These are phyloP conservation scores for Marcusenius ussheri DNA, from an alignment of 2,113 vertebrate species.

Conservation along the genomic window DNA sequence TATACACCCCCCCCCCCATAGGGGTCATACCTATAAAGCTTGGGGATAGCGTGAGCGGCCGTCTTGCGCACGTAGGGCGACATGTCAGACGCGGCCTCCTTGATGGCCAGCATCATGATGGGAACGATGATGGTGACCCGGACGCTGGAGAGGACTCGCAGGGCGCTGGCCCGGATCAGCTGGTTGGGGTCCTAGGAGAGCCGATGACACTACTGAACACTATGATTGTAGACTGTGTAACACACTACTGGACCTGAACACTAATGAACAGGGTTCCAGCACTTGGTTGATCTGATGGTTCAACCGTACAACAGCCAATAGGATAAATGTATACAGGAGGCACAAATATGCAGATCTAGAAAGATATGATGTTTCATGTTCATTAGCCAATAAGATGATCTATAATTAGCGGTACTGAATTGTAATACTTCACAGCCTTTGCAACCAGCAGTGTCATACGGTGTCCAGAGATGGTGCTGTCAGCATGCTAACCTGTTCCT, in stretches of 20 bases:
- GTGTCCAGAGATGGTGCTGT: background rate
- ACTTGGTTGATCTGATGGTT: background rate
- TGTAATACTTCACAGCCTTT: background rate
- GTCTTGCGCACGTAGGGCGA: slow-evolving; percentile 96
- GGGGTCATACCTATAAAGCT: slow-evolving; percentile 80
- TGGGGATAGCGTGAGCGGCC: slow-evolving; percentile 90
- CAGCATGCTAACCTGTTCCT: background rate
- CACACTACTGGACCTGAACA: background rate
- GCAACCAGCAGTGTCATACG: background rate
- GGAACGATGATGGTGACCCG: slow-evolving; percentile 94
- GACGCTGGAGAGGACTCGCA: slow-evolving; percentile 90
- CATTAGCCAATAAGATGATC: background rate
- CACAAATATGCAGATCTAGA: background rate
- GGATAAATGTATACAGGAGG: background rate
- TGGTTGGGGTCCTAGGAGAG: slow-evolving; percentile 86
- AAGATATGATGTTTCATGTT: background rate
- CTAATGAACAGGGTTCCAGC: background rate
- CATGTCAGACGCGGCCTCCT: slow-evolving; percentile 96
- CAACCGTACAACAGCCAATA: background rate
- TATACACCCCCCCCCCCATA: too few species aligned
- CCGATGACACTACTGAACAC: background rate
- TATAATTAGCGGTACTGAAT: background rate
- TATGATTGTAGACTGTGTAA: too few species aligned
- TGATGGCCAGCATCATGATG: slow-evolving; percentile 99
- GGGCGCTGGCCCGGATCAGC: slow-evolving; percentile 86